Evolutionary conservation across 1,140 invertebrate genomes (phyloP).

Genomic region (Orchestia grillus): DNA sequence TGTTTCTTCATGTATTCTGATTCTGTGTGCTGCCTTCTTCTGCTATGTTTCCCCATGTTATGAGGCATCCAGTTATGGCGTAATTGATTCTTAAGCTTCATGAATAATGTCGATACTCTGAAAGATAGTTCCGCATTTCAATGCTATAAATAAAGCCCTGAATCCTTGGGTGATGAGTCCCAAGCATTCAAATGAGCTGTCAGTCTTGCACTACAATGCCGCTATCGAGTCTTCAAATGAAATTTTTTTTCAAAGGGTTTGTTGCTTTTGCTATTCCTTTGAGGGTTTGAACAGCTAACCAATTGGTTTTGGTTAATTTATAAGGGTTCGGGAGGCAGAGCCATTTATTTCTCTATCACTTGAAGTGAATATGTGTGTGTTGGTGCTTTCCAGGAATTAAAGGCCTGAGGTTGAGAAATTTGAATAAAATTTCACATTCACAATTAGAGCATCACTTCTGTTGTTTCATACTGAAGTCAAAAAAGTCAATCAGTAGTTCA

Average conservation of each 20-base stretch:
- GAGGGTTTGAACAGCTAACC: not conserved
- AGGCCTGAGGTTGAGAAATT: not conserved
- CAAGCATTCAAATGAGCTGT: too few relatives aligned
- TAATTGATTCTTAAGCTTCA: too few relatives aligned
- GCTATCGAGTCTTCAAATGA: too few relatives aligned
- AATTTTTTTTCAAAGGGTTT: too few relatives aligned
- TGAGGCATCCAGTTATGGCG: too few relatives aligned
- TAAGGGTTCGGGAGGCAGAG: not conserved
- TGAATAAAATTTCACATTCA: not conserved
- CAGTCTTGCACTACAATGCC: too few relatives aligned
- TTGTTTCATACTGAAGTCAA: not conserved
- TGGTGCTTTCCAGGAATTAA: not conserved
- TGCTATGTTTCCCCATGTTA: not conserved
- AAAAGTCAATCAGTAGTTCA: not conserved
- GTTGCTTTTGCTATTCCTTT: too few relatives aligned
- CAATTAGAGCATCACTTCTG: not conserved
- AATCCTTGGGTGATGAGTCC: too few relatives aligned
- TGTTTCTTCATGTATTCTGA: not conserved
- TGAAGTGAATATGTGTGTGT: not conserved
- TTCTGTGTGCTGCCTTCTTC: not conserved
- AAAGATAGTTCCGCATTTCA: too few relatives aligned
- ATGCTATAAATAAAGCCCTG: too few relatives aligned
- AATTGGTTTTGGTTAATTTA: not conserved
- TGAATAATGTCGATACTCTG: too few relatives aligned
- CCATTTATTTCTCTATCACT: not conserved